Conservation (phyloP, 2,888 invertebrate species). For the Ectobius pallidus region DNA sequence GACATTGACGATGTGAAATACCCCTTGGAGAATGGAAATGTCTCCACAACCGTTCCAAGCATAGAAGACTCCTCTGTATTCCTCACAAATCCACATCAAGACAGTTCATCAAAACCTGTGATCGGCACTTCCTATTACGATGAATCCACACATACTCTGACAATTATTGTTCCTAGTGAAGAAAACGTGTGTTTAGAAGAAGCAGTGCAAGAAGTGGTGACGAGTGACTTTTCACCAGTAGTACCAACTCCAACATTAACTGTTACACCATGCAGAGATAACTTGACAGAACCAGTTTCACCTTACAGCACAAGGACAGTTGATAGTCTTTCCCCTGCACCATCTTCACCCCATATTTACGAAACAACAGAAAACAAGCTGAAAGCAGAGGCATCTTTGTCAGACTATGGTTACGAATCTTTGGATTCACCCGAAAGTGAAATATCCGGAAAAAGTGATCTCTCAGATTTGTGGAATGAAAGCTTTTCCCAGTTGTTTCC, state of each 20-base stretch:
- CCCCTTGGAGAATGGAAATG: neutral
- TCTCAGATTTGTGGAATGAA: slow-evolving; percentile 70
- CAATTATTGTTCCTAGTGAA: slow-evolving; percentile 70
- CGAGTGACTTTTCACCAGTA: slow-evolving; percentile 20
- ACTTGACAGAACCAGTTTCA: slow-evolving; percentile 22
- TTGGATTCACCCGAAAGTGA: slow-evolving; percentile 62
- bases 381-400: slow-evolving; percentile 45
- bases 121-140: slow-evolving; percentile 77
- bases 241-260: neutral
- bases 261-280: slow-evolving; percentile 18
- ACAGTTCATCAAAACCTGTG: no score
- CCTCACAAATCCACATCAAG: neutral
- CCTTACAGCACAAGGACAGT: slow-evolving; percentile 11
- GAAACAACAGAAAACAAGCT: neutral
- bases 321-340: neutral
- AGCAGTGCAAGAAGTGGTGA: slow-evolving; percentile 55
- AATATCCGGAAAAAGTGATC: slow-evolving; percentile 53
- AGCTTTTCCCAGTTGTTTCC: slow-evolving; percentile 81
- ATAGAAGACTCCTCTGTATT: neutral
- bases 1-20: neutral
- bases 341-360: neutral
- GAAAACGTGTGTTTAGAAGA: slow-evolving; percentile 60
- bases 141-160: slow-evolving; percentile 74
- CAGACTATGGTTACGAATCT: slow-evolving; percentile 73
- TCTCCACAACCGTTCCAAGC: slow-evolving; percentile 8